Evolutionary conservation across 1,140 invertebrate genomes (phyloP).

Genomic region (Steinernema khuongi): DNA sequence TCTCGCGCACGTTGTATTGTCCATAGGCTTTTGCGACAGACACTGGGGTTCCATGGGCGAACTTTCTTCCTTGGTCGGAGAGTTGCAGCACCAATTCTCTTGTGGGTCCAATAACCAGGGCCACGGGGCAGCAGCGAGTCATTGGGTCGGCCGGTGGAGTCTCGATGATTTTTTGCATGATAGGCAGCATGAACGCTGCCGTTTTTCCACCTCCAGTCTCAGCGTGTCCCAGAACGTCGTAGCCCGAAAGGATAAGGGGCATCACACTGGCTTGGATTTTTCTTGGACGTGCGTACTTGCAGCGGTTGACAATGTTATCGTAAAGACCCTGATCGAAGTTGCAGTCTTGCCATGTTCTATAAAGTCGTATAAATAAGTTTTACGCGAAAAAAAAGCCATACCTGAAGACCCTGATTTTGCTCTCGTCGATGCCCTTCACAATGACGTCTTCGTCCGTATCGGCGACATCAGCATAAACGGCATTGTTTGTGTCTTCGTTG

Average conservation of each 20-base stretch:
- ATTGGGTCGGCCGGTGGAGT: slow-evolving; percentile 62
- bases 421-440: too few relatives aligned
- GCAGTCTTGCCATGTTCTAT: too few relatives aligned
- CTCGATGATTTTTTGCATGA: slow-evolving; percentile 87
- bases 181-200: slow-evolving; percentile 89
- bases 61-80: slow-evolving; percentile 90
- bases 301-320: too few relatives aligned
- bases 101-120: slow-evolving; percentile 86
- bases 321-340: too few relatives aligned
- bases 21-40: slow-evolving; percentile 39
- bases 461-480: too few relatives aligned
- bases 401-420: too few relatives aligned
- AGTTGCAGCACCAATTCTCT: slow-evolving; percentile 92
- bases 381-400: too few relatives aligned
- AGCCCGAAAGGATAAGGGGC: slow-evolving; percentile 31
- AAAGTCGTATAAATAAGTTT: too few relatives aligned
- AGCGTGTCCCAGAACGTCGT: slow-evolving; percentile 52
- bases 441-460: too few relatives aligned
- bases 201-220: slow-evolving; percentile 74
- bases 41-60: slow-evolving; percentile 69
- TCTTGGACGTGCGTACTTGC: too few relatives aligned
- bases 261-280: slow-evolving; percentile 38
- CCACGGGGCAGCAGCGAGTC: slow-evolving; percentile 81
- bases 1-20: slow-evolving; percentile 31
- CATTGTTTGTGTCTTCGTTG: too few relatives aligned